Conservation (phyloP, 1,140 invertebrate genomes). For the Saccostrea cuccullata region DNA sequence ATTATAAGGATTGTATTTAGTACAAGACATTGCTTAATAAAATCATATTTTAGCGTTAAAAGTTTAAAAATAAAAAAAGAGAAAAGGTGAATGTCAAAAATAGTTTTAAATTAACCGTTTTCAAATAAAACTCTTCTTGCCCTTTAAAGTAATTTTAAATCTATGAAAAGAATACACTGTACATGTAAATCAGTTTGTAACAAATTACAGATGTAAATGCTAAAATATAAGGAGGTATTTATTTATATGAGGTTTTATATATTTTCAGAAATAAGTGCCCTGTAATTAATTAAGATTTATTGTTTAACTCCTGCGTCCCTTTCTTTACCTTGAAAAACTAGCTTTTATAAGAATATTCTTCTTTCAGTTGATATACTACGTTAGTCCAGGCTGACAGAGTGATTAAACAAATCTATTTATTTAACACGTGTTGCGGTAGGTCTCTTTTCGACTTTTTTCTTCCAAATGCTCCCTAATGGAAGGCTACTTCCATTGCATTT, state of each 20-base stretch:
- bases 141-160: too few species aligned
- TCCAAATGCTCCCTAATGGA: conserved; percentile 28
- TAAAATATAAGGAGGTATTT: too few species aligned
- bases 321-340: conserved; percentile 17
- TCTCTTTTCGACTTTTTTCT: conserved; percentile 19
- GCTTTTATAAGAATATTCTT: conserved; percentile 2
- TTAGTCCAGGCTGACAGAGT: not conserved
- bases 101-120: too few species aligned
- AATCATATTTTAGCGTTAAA: too few species aligned
- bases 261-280: not conserved
- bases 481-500: conserved; percentile 24
- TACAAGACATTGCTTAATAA: too few species aligned
- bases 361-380: conserved; percentile 21
- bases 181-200: too few species aligned
- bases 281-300: conserved; percentile 25
- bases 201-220: too few species aligned
- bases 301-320: not conserved
- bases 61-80: too few species aligned
- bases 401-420: conserved; percentile 35
- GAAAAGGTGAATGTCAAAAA: too few species aligned
- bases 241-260: not conserved
- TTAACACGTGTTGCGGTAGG: conserved; percentile 32
- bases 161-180: too few species aligned
- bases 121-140: too few species aligned
- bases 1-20: too few species aligned